A percentile compares a stretch with the other conserved stretches of the same genome.
Evolutionary conservation across 1,140 invertebrate species (phyloP).

Genomic region (Drosophila repleta): DNA sequence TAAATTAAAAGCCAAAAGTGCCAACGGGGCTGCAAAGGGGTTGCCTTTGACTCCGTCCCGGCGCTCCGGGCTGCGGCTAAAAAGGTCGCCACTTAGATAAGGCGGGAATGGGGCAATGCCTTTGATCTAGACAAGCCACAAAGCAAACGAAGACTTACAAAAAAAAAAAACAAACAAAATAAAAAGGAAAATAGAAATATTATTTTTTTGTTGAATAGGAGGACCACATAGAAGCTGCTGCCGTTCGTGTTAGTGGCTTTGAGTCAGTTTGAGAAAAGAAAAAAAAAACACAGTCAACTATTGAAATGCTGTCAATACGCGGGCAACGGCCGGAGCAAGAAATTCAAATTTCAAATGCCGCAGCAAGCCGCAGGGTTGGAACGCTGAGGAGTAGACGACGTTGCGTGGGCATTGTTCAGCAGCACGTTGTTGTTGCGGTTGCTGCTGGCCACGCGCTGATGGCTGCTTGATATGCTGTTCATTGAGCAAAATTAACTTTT

Average conservation of each 20-base stretch:
- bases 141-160: conserved; percentile 37
- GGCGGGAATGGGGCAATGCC: conserved; percentile 36
- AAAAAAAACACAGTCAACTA: conserved; percentile 16
- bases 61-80: background rate
- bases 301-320: conserved; percentile 59
- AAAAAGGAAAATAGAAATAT: conserved; percentile 9
- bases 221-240: conserved; percentile 12
- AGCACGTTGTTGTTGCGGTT: conserved; percentile 2
- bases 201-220: conserved; percentile 14
- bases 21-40: conserved; percentile 1
- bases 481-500: conserved; percentile 79
- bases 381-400: conserved; percentile 1
- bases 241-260: background rate
- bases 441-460: conserved; percentile 68
- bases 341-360: conserved; percentile 67
- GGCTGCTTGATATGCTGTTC: conserved; percentile 74
- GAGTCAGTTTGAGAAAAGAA: background rate
- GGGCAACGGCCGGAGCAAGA: conserved; percentile 10
- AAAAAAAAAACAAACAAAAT: conserved; percentile 24
- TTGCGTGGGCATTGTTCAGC: conserved; percentile 6
- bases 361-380: background rate
- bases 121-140: conserved; percentile 70
- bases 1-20: conserved; percentile 53
- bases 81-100: conserved; percentile 53
- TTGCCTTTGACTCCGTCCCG: conserved; percentile 2